A percentile compares a stretch with the other conserved stretches of the same genome.
These are phyloP conservation scores for Drosophila orosa DNA, from an alignment of 1,140 invertebrate species.

Conservation along the genomic window DNA sequence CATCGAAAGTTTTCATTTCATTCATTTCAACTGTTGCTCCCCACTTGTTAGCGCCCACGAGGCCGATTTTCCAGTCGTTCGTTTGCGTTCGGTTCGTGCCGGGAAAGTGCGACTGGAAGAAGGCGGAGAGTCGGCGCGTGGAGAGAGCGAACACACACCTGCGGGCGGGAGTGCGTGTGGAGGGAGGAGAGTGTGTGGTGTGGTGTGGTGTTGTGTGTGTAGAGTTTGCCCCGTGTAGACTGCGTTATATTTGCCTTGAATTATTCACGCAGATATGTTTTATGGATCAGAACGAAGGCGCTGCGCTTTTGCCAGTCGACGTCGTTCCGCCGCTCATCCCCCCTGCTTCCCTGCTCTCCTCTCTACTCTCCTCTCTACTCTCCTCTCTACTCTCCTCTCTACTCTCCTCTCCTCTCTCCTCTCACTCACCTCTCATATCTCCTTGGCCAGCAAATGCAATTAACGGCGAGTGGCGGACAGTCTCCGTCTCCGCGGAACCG, in stretches of 20 bases:
- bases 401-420: too few relatives aligned
- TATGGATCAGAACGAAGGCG: slow-evolving; percentile 58
- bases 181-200: too few relatives aligned
- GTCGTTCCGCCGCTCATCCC: neutral
- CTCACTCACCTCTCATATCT: neutral
- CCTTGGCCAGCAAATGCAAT: slow-evolving; percentile 56
- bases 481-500: slow-evolving; percentile 15
- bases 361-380: neutral
- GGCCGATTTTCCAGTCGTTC: slow-evolving; percentile 22
- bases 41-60: slow-evolving; percentile 76
- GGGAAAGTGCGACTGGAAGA: slow-evolving; percentile 38
- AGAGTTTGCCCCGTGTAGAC: slow-evolving; percentile 59
- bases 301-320: slow-evolving; percentile 64
- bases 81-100: neutral
- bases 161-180: slow-evolving; percentile 26
- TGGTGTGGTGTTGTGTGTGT: too few relatives aligned
- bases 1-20: slow-evolving; percentile 56
- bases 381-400: neutral
- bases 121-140: slow-evolving; percentile 13
- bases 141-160: slow-evolving; percentile 21
- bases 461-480: slow-evolving; percentile 34
- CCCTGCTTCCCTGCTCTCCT: neutral
- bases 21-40: slow-evolving; percentile 81
- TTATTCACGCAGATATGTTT: slow-evolving; percentile 74
- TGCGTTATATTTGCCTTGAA: slow-evolving; percentile 79